A percentile compares a stretch with the other conserved stretches of the same genome.
These are phyloP conservation scores for Xestia c-nigrum DNA, from an alignment of 2,888 invertebrate genomes.

Conservation along the genomic window DNA sequence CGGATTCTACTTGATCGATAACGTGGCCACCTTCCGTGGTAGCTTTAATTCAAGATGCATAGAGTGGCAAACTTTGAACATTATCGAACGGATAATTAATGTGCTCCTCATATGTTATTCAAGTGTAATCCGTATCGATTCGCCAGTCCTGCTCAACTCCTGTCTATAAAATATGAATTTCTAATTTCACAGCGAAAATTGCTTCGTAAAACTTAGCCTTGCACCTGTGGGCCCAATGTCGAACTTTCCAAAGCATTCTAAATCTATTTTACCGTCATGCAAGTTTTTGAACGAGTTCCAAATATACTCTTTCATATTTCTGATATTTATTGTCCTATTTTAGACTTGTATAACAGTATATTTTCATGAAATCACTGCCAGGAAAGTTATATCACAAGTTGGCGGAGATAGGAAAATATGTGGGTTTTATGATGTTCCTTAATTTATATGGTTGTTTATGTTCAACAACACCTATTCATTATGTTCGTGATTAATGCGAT, in stretches of 20 bases:
- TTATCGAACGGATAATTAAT: slow-evolving; percentile 31
- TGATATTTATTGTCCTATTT: slow-evolving; percentile 77
- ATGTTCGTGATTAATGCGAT: slow-evolving; percentile 21
- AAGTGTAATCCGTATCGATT: slow-evolving; percentile 46
- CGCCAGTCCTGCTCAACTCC: slow-evolving; percentile 22
- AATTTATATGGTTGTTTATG: slow-evolving; percentile 23
- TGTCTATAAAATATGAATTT: slow-evolving; percentile 64
- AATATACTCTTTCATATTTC: slow-evolving; percentile 74
- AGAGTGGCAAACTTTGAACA: slow-evolving; percentile 34
- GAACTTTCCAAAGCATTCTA: slow-evolving; percentile 70
- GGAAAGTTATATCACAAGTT: slow-evolving; percentile 55
- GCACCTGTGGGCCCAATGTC: slow-evolving; percentile 68
- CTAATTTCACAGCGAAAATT: slow-evolving; percentile 72
- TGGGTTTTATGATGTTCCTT: slow-evolving; percentile 6
- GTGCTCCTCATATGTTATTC: slow-evolving; percentile 28
- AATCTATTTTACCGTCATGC: slow-evolving; percentile 75
- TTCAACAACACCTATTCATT: slow-evolving; percentile 22
- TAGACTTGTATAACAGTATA: slow-evolving; percentile 62
- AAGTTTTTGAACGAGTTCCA: slow-evolving; percentile 79
- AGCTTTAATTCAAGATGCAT: slow-evolving; percentile 51
- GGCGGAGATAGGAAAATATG: slow-evolving; percentile 32
- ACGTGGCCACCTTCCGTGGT: slow-evolving; percentile 20
- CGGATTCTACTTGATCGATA: slow-evolving; percentile 57
- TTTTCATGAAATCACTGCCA: slow-evolving; percentile 58
- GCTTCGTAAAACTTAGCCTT: slow-evolving; percentile 73